These are phyloP conservation scores for Prinia subflava DNA, from an alignment of 2,113 vertebrate species.

Conservation along the genomic window DNA sequence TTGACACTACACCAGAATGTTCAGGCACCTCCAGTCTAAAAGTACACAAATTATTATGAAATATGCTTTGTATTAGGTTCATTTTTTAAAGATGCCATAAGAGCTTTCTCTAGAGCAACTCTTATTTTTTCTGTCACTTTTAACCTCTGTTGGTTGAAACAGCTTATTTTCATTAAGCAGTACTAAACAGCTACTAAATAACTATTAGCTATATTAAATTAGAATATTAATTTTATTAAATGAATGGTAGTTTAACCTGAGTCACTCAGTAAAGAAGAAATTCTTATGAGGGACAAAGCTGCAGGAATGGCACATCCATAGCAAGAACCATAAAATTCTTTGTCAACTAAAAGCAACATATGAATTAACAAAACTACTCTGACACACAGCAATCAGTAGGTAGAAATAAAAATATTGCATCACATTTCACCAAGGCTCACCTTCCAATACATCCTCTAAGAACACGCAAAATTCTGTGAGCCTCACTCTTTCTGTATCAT, in stretches of 20 bases:
- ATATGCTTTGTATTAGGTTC: background rate
- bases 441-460: fast-evolving
- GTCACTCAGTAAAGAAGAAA: background rate
- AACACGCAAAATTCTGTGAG: background rate
- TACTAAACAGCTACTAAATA: background rate
- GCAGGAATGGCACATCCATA: background rate
- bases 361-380: background rate
- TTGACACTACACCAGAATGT: background rate
- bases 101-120: background rate
- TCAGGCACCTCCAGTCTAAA: background rate
- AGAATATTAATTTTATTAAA: background rate
- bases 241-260: background rate
- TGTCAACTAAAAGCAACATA: background rate
- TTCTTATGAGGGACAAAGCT: background rate
- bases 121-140: background rate
- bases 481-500: fast-evolving
- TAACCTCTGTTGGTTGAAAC: background rate
- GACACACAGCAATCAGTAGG: fast-evolving
- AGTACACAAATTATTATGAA: background rate
- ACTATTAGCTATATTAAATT: background rate
- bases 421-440: background rate
- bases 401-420: background rate
- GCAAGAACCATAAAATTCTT: background rate
- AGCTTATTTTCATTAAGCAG: background rate
- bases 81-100: background rate